phyloP scores from a whole-genome alignment of 2,113 vertebrate species.

The Tachysurus vachellii region DNA sequence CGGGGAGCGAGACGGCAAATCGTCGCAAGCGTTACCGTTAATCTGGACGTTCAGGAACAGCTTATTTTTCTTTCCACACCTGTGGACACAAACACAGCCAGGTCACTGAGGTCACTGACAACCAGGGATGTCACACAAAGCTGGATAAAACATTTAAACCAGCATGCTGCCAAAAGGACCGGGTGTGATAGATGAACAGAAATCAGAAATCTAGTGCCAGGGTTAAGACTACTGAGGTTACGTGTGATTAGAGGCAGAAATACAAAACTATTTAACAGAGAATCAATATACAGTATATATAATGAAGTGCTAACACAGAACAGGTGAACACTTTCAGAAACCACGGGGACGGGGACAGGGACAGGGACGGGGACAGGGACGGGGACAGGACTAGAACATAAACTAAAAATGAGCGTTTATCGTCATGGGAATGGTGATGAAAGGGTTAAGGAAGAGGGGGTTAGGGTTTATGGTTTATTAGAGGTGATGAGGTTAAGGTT shows the following conservation, averaged over 20 bases:
- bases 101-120: neutral
- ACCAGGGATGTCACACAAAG: neutral
- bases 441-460: neutral
- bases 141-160: neutral
- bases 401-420: neutral
- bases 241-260: neutral
- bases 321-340: neutral
- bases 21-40: constrained; percentile 72
- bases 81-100: constrained; percentile 60
- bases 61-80: constrained; percentile 81
- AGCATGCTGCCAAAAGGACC: neutral
- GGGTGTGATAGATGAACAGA: neutral
- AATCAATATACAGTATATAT: neutral
- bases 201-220: neutral
- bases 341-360: too few species aligned
- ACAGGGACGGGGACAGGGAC: too few species aligned
- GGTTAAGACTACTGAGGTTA: neutral
- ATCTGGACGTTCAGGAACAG: constrained; percentile 71
- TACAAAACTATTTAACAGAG: too few species aligned
- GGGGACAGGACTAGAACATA: neutral
- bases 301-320: neutral
- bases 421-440: neutral
- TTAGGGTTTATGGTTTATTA: neutral
- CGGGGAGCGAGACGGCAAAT: constrained; percentile 72
- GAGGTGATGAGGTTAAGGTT: neutral